Conservation (phyloP, 1,140 invertebrate species). For the Meloidogyne exigua region DNA sequence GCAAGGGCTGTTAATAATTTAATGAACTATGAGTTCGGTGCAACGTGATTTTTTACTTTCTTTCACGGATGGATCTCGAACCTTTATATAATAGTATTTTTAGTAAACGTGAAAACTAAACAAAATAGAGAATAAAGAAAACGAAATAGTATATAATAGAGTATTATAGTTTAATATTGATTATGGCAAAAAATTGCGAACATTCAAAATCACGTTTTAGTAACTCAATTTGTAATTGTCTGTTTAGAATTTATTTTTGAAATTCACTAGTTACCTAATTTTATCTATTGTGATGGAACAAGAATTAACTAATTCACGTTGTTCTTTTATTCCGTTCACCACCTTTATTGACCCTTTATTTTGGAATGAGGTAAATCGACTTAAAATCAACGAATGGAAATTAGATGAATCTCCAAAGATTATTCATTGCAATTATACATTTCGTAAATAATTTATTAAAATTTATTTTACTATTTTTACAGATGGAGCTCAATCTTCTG, state of each 20-base stretch:
- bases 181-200: background rate
- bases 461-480: background rate
- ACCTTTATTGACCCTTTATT: constrained; percentile 47
- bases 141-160: background rate
- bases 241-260: no score
- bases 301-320: constrained; percentile 14
- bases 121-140: background rate
- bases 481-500: constrained; percentile 27
- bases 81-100: background rate
- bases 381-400: constrained; percentile 39
- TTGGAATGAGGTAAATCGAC: constrained; percentile 48
- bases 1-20: no score
- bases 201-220: background rate
- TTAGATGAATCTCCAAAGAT: constrained; percentile 29
- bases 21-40: background rate
- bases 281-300: no score
- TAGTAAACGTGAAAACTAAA: constrained; percentile 2
- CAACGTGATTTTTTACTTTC: constrained; percentile 1
- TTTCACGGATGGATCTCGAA: background rate
- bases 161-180: background rate
- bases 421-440: constrained; percentile 26
- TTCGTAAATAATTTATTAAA: constrained; percentile 27
- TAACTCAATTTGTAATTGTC: no score
- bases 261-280: no score
- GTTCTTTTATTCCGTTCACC: constrained; percentile 39